phyloP scores from a whole-genome alignment of 2,113 vertebrate genomes.

The Platichthys stellatus region DNA sequence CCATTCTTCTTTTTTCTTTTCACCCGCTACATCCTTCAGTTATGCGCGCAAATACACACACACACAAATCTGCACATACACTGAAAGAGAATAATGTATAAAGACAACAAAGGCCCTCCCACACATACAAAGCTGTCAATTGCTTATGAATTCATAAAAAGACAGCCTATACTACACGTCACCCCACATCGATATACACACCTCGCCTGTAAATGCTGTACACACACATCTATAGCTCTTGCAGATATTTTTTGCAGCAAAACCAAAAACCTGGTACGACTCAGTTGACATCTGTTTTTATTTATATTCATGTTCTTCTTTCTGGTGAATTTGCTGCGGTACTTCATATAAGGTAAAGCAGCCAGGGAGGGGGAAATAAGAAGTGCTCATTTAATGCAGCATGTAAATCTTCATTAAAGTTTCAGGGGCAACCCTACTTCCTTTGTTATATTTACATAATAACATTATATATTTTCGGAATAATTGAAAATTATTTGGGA shows the following conservation, averaged over 20 bases:
- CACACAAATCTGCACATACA: conserved; percentile 15
- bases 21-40: conserved; percentile 9
- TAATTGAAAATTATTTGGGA: neutral
- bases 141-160: conserved; percentile 43
- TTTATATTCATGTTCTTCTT: conserved; percentile 38
- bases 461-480: neutral
- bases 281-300: conserved; percentile 44
- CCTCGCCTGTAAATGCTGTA: conserved; percentile 20
- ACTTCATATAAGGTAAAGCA: conserved; percentile 3
- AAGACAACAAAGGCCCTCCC: conserved; percentile 44
- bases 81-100: conserved; percentile 38
- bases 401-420: neutral
- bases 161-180: conserved; percentile 26
- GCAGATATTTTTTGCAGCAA: neutral
- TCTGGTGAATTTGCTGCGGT: conserved; percentile 22
- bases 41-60: neutral
- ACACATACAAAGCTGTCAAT: conserved; percentile 49
- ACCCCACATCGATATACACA: conserved; percentile 29
- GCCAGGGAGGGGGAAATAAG: neutral
- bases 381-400: neutral
- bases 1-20: conserved; percentile 19
- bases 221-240: conserved; percentile 1
- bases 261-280: conserved; percentile 26
- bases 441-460: neutral
- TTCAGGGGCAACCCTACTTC: neutral